A percentile compares a stretch with the other conserved stretches of the same genome.
phyloP scores from a whole-genome alignment of 2,797 vertebrate genomes.

The Babyrousa celebensis region DNA sequence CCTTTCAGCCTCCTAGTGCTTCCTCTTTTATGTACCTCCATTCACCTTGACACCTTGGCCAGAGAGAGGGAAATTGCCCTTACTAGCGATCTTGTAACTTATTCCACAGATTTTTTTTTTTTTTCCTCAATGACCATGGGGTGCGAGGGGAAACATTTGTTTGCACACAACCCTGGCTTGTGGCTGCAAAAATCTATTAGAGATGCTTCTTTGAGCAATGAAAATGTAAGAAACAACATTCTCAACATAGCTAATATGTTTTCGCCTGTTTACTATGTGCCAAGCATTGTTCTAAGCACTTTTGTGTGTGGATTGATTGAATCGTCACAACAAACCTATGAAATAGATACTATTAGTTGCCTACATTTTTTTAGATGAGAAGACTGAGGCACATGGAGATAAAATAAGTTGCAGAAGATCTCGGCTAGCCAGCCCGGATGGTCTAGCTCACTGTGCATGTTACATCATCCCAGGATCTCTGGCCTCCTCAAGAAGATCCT shows the following conservation, averaged over 20 bases:
- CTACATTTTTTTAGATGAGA: constrained; percentile 51
- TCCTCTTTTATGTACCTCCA: constrained; percentile 33
- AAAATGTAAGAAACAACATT: constrained; percentile 58
- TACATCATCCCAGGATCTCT: neutral
- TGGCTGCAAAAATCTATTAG: constrained; percentile 55
- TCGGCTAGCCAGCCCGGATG: neutral
- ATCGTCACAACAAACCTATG: constrained; percentile 36
- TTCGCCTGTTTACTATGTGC: constrained; percentile 26
- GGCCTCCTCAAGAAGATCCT: neutral
- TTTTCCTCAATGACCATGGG: constrained; percentile 38
- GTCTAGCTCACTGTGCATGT: constrained; percentile 4
- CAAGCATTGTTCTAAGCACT: constrained; percentile 32
- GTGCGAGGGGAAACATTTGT: constrained; percentile 7
- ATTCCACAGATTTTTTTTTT: constrained; percentile 32
- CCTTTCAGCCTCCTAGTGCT: neutral
- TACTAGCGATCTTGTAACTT: constrained; percentile 33
- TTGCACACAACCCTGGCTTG: constrained; percentile 46
- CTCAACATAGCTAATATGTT: constrained; percentile 33
- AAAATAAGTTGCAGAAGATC: constrained; percentile 3
- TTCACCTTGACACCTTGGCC: constrained; percentile 12
- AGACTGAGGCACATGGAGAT: neutral
- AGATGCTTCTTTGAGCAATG: constrained; percentile 39
- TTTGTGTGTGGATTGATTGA: constrained; percentile 32
- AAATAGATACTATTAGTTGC: constrained; percentile 30
- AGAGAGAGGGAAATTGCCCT: constrained; percentile 54